Evolutionary conservation across 2,113 vertebrate species (phyloP).

Genomic region (Spea multiplicata): DNA sequence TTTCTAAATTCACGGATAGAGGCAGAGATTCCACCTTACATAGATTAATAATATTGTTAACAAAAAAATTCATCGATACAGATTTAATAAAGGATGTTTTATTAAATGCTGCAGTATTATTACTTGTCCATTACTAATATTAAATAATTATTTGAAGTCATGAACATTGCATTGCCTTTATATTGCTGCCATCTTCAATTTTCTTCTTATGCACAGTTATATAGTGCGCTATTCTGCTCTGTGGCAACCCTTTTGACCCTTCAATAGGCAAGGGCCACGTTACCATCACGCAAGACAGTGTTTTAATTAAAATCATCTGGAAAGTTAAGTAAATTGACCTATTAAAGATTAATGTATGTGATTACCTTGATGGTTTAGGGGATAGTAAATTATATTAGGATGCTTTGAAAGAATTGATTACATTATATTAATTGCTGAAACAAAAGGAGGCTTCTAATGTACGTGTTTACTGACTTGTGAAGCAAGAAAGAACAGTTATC

Average conservation of each 20-base stretch:
- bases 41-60: too few species aligned
- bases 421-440: constrained; percentile 37
- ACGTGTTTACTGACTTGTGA: constrained; percentile 2
- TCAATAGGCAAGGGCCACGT: constrained; percentile 21
- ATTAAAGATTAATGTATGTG: constrained; percentile 47
- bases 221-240: constrained; percentile 13
- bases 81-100: too few species aligned
- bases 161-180: background rate
- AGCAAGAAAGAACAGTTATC: too few species aligned
- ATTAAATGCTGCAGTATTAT: too few species aligned
- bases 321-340: constrained; percentile 48
- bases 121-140: too few species aligned
- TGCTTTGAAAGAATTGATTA: constrained; percentile 42
- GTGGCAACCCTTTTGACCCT: constrained; percentile 30
- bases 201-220: background rate
- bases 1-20: too few species aligned
- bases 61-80: too few species aligned
- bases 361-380: constrained; percentile 46
- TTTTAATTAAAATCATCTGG: constrained; percentile 47
- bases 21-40: too few species aligned
- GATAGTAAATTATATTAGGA: constrained; percentile 48
- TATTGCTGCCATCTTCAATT: background rate
- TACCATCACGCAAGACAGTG: constrained; percentile 28
- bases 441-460: constrained; percentile 6
- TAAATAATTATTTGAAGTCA: too few species aligned